Conservation (phyloP, 2,888 invertebrate species). For the Agrenia bidenticulata region DNA sequence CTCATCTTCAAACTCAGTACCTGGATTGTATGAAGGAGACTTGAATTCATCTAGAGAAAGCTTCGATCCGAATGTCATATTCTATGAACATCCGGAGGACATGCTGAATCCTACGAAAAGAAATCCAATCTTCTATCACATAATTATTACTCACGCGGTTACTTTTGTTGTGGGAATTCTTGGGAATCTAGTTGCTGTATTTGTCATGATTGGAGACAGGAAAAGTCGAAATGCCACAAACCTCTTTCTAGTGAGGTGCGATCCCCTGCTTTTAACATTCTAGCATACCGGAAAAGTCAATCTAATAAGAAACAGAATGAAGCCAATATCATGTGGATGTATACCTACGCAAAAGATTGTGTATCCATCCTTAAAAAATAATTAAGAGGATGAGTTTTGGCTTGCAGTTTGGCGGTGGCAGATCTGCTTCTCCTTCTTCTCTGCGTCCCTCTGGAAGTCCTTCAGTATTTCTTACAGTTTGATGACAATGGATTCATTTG, state of each 20-base stretch:
- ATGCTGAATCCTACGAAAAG: slow-evolving; percentile 54
- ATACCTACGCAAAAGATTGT: neutral
- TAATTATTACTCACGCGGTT: slow-evolving; percentile 54
- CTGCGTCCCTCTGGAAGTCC: slow-evolving; percentile 59
- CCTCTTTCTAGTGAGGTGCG: slow-evolving; percentile 54
- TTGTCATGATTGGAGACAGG: slow-evolving; percentile 57
- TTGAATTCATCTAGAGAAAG: neutral
- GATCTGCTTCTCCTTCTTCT: slow-evolving; percentile 59
- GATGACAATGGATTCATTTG: slow-evolving; percentile 58
- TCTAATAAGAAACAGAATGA: neutral
- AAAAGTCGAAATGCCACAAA: slow-evolving; percentile 55
- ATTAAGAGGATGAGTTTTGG: neutral
- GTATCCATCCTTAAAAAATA: neutral
- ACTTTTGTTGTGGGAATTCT: slow-evolving; percentile 57
- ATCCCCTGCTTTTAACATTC: neutral
- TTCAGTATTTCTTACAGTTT: slow-evolving; percentile 58
- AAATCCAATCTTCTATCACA: slow-evolving; percentile 54
- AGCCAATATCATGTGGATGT: neutral
- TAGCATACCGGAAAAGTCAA: neutral
- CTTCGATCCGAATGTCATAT: slow-evolving; percentile 22
- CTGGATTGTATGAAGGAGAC: neutral
- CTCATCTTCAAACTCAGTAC: neutral
- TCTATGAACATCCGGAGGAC: slow-evolving; percentile 54
- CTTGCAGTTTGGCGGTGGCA: slow-evolving; percentile 57
- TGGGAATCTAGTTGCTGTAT: slow-evolving; percentile 59